Base-by-base conservation (phyloP, 23 tunicate genomes). In the Clavelina lepadiformis region DNA sequence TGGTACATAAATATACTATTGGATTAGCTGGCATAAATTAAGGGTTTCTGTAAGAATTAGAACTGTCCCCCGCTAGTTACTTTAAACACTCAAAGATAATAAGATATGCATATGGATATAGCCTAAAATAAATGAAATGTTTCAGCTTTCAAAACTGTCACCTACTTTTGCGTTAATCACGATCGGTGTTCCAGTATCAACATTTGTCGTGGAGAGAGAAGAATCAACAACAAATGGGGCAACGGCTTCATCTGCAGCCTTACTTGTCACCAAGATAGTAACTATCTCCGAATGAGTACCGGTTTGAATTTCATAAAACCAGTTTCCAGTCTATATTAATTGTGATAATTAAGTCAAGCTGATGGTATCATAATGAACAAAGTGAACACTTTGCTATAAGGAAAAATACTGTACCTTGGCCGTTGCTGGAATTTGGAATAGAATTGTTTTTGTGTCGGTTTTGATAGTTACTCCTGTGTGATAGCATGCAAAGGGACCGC, bases 341-440 rank as follows among this genome's bases (percentile, higher is more conserved):
- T n/a, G n/a, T n/a, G n/a, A n/a, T n/a, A n/a, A n/a, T n/a, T n/a
- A n/a, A n/a, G n/a, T n/a, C n/a, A n/a, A n/a, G n/a, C n/a, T n/a
- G n/a, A n/a, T n/a, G n/a, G n/a, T n/a, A n/a, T n/a, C n/a, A n/a
- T n/a, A n/a, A n/a, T n/a, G n/a, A n/a, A n/a, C n/a, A n/a, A n/a
- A n/a, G n/a, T n/a, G n/a, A n/a, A n/a, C n/a, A n/a, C n/a, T n/a
- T n/a, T n/a, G n/a, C n/a, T n/a, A n/a, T n/a, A n/a, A n/a, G n/a
- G n/a, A n/a, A n/a, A n/a, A n/a, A n/a, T n/a, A n/a, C n/a, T n/a
- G 38, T 68, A 80, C 87, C 64, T 28, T 47, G 19, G 87, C 87
- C 19, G 31, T 55, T 50, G 73, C 87, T 5, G 73, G 87, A 13
- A 80, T 62, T n/a, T n/a, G 24, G 47, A 80, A 80, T 2, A 32